phyloP scores from a whole-genome alignment of 2,888 invertebrate species.

The Rhagonycha lutea region DNA sequence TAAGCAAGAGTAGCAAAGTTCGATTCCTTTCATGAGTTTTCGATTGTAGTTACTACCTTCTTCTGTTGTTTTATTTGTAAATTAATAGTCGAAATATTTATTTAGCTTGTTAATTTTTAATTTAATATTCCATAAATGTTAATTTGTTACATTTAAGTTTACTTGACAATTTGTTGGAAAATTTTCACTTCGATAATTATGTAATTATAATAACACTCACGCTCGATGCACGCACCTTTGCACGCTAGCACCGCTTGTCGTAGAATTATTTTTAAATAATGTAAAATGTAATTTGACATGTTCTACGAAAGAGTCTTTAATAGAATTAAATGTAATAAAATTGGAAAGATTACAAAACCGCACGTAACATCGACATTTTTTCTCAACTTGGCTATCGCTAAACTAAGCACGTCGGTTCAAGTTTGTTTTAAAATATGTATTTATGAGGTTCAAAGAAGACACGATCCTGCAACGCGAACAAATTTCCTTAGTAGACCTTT shows the following conservation, averaged over 20 bases:
- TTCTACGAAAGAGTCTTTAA: neutral
- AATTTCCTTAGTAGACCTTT: constrained; percentile 27
- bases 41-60: neutral
- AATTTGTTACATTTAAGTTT: neutral
- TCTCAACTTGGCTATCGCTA: constrained; percentile 22
- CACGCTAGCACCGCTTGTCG: neutral
- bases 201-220: neutral
- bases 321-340: neutral
- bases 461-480: constrained; percentile 27
- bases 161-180: neutral
- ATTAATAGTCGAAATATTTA: no score
- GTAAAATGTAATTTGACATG: neutral
- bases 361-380: constrained; percentile 15
- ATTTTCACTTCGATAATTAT: neutral
- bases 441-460: constrained; percentile 33
- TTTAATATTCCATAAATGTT: neutral
- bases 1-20: no score
- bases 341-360: constrained; percentile 12
- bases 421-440: constrained; percentile 34
- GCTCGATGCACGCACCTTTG: neutral
- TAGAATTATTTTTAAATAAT: neutral
- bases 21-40: no score
- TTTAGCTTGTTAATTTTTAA: neutral
- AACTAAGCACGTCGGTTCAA: constrained; percentile 31
- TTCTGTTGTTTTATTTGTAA: neutral